These are phyloP conservation scores for Periparus ater DNA, from an alignment of 2,797 vertebrate species.

Conservation along the genomic window DNA sequence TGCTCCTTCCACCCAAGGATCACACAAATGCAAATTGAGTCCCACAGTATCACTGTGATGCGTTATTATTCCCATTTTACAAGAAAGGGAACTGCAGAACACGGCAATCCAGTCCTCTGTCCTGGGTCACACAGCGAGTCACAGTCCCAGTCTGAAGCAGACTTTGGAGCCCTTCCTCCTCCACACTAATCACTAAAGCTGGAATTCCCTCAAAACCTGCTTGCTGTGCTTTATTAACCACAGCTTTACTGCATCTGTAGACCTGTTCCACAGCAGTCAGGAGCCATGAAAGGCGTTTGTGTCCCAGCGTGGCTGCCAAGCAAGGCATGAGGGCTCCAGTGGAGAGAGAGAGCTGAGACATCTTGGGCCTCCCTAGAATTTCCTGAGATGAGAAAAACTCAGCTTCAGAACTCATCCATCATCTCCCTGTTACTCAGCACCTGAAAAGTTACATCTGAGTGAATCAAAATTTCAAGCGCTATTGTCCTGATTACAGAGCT, in stretches of 20 bases:
- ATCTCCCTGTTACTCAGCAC: neutral
- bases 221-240: neutral
- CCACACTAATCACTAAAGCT: neutral
- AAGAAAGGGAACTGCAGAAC: neutral
- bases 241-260: neutral
- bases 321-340: neutral
- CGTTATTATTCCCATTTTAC: neutral
- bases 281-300: neutral
- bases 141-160: neutral
- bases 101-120: neutral
- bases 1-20: neutral
- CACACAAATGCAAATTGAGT: neutral
- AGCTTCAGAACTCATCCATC: neutral
- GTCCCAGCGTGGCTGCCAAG: neutral
- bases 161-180: neutral
- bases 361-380: accelerated
- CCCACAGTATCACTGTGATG: neutral
- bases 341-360: neutral
- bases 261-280: neutral
- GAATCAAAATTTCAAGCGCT: neutral
- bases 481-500: neutral
- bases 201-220: conserved; percentile 7
- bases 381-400: neutral
- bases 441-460: conserved; percentile 27
- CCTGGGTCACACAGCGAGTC: neutral